Conservation (phyloP, 1,140 invertebrate genomes). For the Musca domestica region DNA sequence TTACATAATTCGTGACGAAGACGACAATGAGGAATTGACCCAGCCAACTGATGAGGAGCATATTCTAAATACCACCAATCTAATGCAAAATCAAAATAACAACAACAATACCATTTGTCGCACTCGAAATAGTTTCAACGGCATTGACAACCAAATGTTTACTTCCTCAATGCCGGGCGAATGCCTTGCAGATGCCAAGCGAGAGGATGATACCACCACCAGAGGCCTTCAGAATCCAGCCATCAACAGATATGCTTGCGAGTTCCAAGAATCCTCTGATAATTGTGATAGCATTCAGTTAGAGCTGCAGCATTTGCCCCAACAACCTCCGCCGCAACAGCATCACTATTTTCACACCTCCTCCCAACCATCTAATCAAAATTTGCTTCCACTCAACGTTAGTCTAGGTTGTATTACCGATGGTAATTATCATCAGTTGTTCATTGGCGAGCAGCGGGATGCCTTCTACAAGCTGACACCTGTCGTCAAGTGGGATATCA, state of each 20-base stretch:
- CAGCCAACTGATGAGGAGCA: too few species aligned
- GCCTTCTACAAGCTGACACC: conserved; percentile 29
- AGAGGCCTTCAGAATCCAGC: not conserved
- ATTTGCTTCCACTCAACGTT: conserved; percentile 35
- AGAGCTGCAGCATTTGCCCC: not conserved
- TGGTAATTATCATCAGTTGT: conserved; percentile 42
- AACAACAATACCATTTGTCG: not conserved
- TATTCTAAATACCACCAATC: conserved; percentile 3
- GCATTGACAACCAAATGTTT: not conserved
- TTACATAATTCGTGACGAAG: conserved; percentile 10
- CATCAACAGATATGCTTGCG: too few species aligned
- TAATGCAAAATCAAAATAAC: conserved; percentile 8
- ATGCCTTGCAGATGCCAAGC: too few species aligned
- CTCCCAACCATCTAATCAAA: not conserved
- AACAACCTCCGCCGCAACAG: too few species aligned
- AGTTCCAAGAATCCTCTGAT: not conserved
- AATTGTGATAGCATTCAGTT: not conserved
- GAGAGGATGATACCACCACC: not conserved
- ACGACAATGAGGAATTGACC: not conserved
- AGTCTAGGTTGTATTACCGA: conserved; percentile 43
- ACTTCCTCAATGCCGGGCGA: too few species aligned
- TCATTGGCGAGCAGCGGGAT: conserved; percentile 25
- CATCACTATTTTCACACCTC: too few species aligned
- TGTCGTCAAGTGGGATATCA: conserved; percentile 51
- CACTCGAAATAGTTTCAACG: not conserved